Evolutionary conservation across 2,888 invertebrate species (phyloP).

Genomic region (Loripinus fragilis): DNA sequence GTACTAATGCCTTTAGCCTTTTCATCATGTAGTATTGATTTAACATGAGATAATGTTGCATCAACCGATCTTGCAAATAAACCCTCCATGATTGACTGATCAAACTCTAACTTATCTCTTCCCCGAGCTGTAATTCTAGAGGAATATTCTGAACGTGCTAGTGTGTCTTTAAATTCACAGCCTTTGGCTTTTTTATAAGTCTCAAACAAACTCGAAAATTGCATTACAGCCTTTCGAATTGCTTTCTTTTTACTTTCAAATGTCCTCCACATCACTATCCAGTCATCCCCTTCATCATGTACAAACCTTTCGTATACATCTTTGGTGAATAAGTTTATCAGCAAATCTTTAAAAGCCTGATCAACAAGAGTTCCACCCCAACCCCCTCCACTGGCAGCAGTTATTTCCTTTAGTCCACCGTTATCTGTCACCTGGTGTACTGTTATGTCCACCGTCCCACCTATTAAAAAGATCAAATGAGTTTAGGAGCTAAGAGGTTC

Average conservation of each 20-base stretch:
- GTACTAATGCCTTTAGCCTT: neutral
- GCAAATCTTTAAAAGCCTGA: slow-evolving; percentile 2
- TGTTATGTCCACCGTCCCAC: slow-evolving; percentile 1
- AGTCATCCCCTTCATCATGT: neutral
- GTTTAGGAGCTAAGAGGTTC: no score
- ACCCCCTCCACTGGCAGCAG: slow-evolving; percentile 9
- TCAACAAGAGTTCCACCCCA: slow-evolving; percentile 25
- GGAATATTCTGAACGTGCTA: neutral
- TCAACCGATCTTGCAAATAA: slow-evolving; percentile 9
- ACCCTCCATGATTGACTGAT: neutral
- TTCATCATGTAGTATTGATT: neutral
- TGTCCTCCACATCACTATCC: neutral
- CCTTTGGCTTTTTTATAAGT: no score
- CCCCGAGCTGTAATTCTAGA: neutral
- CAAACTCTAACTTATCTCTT: no score
- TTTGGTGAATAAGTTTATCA: slow-evolving; percentile 7
- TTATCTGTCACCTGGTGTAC: slow-evolving; percentile 25
- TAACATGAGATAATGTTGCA: neutral
- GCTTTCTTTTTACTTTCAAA: slow-evolving; percentile 19
- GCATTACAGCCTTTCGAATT: no score
- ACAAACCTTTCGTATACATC: slow-evolving; percentile 10
- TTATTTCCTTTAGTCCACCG: slow-evolving; percentile 21
- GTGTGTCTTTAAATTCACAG: neutral
- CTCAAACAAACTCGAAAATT: no score
- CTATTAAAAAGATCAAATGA: neutral